A percentile compares a stretch with the other conserved stretches of the same genome.
Conservation (phyloP, 2,113 vertebrate genomes). For the Ophiodon elongatus region DNA sequence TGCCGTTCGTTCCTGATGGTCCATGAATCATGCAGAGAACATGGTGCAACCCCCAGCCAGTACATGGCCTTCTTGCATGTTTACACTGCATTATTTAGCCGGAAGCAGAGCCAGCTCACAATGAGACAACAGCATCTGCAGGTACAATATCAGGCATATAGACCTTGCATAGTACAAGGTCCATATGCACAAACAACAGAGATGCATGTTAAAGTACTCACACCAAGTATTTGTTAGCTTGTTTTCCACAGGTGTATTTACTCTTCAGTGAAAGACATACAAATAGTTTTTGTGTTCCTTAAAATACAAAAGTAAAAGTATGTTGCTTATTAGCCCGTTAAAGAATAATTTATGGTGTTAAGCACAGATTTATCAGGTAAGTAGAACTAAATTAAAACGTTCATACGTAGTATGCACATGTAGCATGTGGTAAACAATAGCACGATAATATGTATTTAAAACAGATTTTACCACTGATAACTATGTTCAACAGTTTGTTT, state of each 20-base stretch:
- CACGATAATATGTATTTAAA: not conserved
- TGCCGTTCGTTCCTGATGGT: constrained; percentile 91
- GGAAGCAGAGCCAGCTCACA: constrained; percentile 91
- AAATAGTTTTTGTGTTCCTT: not conserved
- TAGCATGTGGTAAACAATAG: not conserved
- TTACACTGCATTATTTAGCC: constrained; percentile 89
- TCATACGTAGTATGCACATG: not conserved
- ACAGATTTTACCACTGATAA: not conserved
- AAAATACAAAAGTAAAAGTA: not conserved
- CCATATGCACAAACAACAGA: not conserved
- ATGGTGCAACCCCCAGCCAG: constrained; percentile 92
- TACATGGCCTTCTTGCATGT: constrained; percentile 93
- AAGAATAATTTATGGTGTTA: not conserved
- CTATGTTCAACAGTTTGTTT: not conserved
- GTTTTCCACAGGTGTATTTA: not conserved
- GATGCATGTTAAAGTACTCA: not conserved
- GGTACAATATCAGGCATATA: constrained; percentile 85
- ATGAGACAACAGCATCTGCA: constrained; percentile 94
- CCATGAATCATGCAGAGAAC: constrained; percentile 91
- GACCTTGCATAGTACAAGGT: not conserved
- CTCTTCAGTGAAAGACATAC: not conserved
- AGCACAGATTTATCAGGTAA: not conserved
- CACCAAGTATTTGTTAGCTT: not conserved
- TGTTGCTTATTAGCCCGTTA: not conserved
- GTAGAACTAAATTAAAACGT: not conserved